Conservation (phyloP, 2,888 invertebrate genomes). For the Callyntrura sp. region DNA sequence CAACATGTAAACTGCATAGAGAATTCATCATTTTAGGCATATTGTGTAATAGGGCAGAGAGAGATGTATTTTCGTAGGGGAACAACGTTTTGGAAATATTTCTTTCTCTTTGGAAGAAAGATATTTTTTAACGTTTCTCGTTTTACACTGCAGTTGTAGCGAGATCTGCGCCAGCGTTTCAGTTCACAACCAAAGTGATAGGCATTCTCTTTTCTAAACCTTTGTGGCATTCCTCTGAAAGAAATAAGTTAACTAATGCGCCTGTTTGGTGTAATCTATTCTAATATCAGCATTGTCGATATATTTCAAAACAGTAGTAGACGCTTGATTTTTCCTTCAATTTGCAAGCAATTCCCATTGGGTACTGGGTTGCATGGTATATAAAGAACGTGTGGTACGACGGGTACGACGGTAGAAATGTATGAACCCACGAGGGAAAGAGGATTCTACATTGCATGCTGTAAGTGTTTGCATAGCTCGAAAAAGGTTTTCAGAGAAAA, state of each 20-base stretch:
- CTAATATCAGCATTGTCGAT: background rate
- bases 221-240: background rate
- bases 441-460: slow-evolving; percentile 19
- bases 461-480: background rate
- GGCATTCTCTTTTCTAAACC: background rate
- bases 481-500: slow-evolving; percentile 61
- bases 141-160: background rate
- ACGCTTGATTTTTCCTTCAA: slow-evolving; percentile 27
- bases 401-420: background rate
- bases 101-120: background rate
- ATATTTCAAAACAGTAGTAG: background rate
- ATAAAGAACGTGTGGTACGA: too few species aligned
- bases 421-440: slow-evolving; percentile 4
- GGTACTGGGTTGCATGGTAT: background rate
- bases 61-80: too few species aligned
- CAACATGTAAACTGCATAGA: slow-evolving; percentile 2
- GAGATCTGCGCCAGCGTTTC: background rate
- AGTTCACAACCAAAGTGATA: background rate
- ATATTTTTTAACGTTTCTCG: background rate
- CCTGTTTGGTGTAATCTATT: background rate
- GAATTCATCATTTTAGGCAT: background rate
- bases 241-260: background rate
- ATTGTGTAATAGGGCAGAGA: too few species aligned
- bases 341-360: slow-evolving; percentile 40
- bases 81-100: too few species aligned